Evolutionary conservation across 1,140 invertebrate genomes (phyloP).

Genomic region (Brachionus rotundiformis): DNA sequence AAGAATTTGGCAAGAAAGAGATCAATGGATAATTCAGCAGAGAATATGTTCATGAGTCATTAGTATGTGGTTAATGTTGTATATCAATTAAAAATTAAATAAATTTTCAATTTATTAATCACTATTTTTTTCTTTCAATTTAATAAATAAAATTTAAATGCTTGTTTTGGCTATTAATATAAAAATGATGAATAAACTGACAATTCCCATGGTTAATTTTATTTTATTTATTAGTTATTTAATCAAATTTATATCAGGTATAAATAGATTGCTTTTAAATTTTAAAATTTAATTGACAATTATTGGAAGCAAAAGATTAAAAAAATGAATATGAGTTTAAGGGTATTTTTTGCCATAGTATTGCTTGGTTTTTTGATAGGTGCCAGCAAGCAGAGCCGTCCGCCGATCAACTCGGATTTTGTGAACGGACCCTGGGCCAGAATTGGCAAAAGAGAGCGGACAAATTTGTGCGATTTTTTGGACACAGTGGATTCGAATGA

Average conservation of each 20-base stretch:
- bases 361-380: background rate
- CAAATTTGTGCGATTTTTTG: background rate
- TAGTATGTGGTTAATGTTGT: background rate
- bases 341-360: background rate
- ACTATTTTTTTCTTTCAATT: background rate
- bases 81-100: background rate
- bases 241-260: background rate
- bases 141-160: background rate
- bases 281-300: background rate
- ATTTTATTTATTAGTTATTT: no score
- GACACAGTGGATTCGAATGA: background rate
- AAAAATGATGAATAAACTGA: background rate
- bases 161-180: no score
- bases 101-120: background rate
- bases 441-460: background rate
- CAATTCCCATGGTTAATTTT: background rate
- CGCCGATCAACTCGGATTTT: conserved; percentile 23
- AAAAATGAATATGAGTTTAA: background rate
- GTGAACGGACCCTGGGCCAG: conserved; percentile 33
- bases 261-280: background rate
- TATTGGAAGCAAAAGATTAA: no score
- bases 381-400: background rate
- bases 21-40: background rate
- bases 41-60: background rate
- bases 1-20: background rate